Base-by-base conservation (phyloP, 2,113 vertebrate species). In the Cavia porcellus region DNA sequence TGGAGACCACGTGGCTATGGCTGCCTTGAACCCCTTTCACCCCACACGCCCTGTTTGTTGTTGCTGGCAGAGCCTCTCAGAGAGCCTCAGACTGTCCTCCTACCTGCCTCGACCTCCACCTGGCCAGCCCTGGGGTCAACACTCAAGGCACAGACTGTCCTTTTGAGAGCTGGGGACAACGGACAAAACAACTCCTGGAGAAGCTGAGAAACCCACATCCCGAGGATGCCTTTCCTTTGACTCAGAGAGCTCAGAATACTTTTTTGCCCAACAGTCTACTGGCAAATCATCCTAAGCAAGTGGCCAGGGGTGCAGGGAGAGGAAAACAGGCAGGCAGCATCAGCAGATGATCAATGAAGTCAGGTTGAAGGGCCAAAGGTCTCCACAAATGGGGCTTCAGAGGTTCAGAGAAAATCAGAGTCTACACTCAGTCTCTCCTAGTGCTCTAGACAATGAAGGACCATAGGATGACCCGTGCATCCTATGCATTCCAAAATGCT, bases 241-340 rank as follows among this genome's bases (percentile, higher is more conserved):
- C 52, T n/a, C 32, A 47, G 70, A 93, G 85, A 87, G 75, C 35
- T 30, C 68, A 12, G 17, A 17, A 30, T 38, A 20, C 28, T 96
- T 91, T 97, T 93, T 45, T 89, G 68, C 57, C 66, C 22, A 94
- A 25, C 28, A 84, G 1, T 52, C 66, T 68, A 25, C 55, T 94
- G 83, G 50, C 62, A 84, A 77, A 68, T 32, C 47, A 20, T 32
- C 61, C 35, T 32, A 14, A 2, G 13, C 25, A 13, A 32, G 32
- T 1, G 30, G 7, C 35, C 52, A 83, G 59, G 55, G 47, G 12
- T 24, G 72, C 35, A 25, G 45, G 57, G 52, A 72, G 47, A 92
- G 4, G 28, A 45, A 22, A 57, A 35, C 9, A 88, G 57, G 25
- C 7, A 45, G 80, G 61, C 30, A 50, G 50, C 17, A 13, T 50